Evolutionary conservation across 1,140 invertebrate genomes (phyloP).

Genomic region (Magallana gigas): DNA sequence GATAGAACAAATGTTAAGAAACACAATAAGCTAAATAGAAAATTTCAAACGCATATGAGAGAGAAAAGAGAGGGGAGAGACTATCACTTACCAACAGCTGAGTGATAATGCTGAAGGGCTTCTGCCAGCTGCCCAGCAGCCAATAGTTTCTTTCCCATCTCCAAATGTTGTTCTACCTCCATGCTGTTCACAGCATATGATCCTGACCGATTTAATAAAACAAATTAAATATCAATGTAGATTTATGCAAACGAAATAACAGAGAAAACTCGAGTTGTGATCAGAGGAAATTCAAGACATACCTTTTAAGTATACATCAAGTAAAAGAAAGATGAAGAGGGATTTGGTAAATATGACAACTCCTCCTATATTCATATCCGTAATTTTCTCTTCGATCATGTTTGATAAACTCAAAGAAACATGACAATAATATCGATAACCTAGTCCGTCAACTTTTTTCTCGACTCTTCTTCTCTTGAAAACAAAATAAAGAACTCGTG

Average conservation of each 20-base stretch:
- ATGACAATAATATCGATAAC: neutral
- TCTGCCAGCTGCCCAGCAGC: conserved; percentile 95
- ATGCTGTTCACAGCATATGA: conserved; percentile 50
- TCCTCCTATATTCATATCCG: conserved; percentile 39
- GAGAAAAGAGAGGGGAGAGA: neutral
- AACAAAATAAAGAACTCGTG: conserved; percentile 62
- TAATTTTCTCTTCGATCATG: conserved; percentile 48
- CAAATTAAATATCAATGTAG: neutral
- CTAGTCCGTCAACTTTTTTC: neutral
- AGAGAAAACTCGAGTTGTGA: neutral
- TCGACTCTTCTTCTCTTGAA: conserved; percentile 39
- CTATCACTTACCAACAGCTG: conserved; percentile 91
- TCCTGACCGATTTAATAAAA: conserved; percentile 33
- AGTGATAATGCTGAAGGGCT: conserved; percentile 98
- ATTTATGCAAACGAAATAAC: neutral
- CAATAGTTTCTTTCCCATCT: conserved; percentile 94
- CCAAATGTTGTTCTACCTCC: conserved; percentile 95
- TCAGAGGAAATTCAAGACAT: conserved; percentile 50
- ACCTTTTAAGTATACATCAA: conserved; percentile 66
- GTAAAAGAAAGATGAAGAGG: conserved; percentile 53
- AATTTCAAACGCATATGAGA: neutral
- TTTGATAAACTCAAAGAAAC: neutral
- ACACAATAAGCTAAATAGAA: neutral
- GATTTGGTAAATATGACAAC: conserved; percentile 45
- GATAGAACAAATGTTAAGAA: too few species aligned